Percentiles rank a stretch among this genome's conserved stretches.
Evolutionary conservation across 2,888 invertebrate species (phyloP).

Genomic region (Bruchidius siliquastri): DNA sequence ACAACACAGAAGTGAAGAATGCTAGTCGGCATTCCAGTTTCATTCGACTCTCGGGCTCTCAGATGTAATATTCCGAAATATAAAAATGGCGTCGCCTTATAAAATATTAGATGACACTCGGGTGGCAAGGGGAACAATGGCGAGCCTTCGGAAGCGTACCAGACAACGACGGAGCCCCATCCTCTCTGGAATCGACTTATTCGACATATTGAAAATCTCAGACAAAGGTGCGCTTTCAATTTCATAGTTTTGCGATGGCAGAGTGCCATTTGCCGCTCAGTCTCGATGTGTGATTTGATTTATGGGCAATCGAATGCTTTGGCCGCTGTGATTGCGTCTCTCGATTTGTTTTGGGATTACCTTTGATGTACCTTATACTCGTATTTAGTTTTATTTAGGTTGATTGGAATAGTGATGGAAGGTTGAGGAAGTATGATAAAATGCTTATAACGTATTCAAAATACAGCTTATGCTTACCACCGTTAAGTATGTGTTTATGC

Average conservation of each 20-base stretch:
- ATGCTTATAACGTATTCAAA: no score
- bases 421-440: no score
- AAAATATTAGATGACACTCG: conserved; percentile 35
- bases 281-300: conserved; percentile 33
- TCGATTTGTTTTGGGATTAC: neutral
- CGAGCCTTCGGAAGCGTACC: conserved; percentile 31
- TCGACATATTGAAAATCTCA: conserved; percentile 37
- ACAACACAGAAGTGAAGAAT: no score
- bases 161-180: conserved; percentile 12
- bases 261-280: neutral
- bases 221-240: conserved; percentile 40
- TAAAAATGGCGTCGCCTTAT: conserved; percentile 30
- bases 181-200: conserved; percentile 33
- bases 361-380: neutral
- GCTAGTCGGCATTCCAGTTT: neutral
- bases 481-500: no score
- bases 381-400: no score
- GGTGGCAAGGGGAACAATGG: conserved; percentile 30
- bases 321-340: neutral
- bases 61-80: neutral
- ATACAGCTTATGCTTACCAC: no score
- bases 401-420: no score
- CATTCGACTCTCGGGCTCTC: neutral
- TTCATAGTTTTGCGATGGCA: conserved; percentile 31
- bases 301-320: conserved; percentile 32